Conservation (phyloP, 2,888 invertebrate genomes). For the Erannis defoliaria region DNA sequence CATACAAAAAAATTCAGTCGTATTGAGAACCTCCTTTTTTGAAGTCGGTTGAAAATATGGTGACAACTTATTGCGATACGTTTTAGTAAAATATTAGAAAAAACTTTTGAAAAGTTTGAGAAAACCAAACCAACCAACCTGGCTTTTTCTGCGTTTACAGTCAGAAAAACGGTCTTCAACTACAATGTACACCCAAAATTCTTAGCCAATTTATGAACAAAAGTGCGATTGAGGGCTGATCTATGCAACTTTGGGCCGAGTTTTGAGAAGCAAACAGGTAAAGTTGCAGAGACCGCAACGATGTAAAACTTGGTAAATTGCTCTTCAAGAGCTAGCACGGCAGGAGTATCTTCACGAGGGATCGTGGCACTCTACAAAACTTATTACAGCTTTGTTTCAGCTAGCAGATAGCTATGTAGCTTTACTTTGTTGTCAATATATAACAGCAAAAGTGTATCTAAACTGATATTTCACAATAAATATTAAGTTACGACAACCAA, state of each 20-base stretch:
- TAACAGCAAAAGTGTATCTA: not conserved
- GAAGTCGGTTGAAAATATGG: too few relatives aligned
- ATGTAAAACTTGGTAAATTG: constrained; percentile 16
- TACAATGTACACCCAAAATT: not conserved
- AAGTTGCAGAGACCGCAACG: constrained; percentile 10
- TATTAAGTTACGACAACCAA: not conserved
- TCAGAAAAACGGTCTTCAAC: too few relatives aligned
- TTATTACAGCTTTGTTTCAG: constrained; percentile 10
- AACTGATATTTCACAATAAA: not conserved
- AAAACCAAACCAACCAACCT: too few relatives aligned
- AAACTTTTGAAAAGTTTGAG: too few relatives aligned
- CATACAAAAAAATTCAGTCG: too few relatives aligned
- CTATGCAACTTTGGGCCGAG: not conserved
- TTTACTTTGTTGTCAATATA: too few relatives aligned
- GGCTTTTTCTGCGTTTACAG: too few relatives aligned
- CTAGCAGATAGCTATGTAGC: not conserved
- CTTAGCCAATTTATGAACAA: not conserved
- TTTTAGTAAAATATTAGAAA: too few relatives aligned
- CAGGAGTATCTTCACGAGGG: not conserved
- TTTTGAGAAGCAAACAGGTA: constrained; percentile 3
- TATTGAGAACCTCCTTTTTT: too few relatives aligned
- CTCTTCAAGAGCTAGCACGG: constrained; percentile 10
- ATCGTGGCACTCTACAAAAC: not conserved
- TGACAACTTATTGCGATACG: too few relatives aligned
- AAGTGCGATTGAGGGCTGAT: not conserved